Evolutionary conservation across 2,113 vertebrate species (phyloP).

Genomic region (Tragelaphus imberbis): DNA sequence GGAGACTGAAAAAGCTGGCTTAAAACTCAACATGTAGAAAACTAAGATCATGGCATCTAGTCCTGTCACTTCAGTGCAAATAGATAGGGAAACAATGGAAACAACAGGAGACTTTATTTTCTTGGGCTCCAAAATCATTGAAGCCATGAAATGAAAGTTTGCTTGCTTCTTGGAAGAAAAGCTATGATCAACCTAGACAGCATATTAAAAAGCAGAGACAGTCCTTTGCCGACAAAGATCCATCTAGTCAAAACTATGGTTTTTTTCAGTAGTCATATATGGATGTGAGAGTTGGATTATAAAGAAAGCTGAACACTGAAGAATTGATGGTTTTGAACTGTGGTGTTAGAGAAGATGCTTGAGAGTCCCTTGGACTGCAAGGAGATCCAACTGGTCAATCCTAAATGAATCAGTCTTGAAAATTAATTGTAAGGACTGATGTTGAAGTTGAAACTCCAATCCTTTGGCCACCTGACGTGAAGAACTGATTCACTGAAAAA

Average conservation of each 20-base stretch:
- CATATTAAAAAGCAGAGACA: neutral
- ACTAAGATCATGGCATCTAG: neutral
- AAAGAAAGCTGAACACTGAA: neutral
- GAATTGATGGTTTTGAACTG: neutral
- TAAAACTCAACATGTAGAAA: neutral
- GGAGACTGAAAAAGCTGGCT: neutral
- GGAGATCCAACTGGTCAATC: neutral
- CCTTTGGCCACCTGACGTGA: neutral
- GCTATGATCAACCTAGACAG: neutral
- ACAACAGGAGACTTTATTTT: neutral
- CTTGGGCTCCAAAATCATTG: neutral
- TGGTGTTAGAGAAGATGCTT: neutral
- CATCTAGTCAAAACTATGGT: neutral
- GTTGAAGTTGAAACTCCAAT: neutral
- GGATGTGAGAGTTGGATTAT: neutral
- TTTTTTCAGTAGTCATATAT: neutral
- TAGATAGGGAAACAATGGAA: neutral
- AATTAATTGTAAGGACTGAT: neutral
- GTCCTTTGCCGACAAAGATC: rapidly evolving
- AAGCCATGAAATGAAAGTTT: neutral
- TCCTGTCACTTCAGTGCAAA: neutral
- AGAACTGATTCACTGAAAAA: neutral
- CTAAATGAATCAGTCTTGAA: neutral
- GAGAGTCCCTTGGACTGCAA: neutral
- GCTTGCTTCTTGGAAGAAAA: neutral